These are phyloP conservation scores for Otus scops DNA, from an alignment of 2,797 vertebrate genomes.

Conservation along the genomic window DNA sequence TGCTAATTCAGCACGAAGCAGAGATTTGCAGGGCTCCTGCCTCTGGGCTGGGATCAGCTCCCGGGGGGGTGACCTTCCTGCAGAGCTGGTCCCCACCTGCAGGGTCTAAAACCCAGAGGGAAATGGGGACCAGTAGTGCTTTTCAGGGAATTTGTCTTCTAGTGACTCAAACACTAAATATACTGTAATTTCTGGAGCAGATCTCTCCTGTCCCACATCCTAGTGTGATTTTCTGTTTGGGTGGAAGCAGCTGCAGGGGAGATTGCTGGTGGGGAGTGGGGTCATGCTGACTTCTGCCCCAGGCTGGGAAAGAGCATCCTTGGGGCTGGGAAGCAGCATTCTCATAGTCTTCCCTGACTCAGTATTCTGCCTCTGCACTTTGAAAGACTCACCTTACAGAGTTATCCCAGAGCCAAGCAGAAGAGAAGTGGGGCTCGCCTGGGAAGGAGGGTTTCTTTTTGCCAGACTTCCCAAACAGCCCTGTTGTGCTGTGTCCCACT, in stretches of 20 bases:
- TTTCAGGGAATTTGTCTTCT: background rate
- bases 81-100: background rate
- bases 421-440: background rate
- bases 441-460: background rate
- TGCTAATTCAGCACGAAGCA: background rate
- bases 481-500: rapidly evolving
- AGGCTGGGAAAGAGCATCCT: background rate
- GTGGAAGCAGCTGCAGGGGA: background rate
- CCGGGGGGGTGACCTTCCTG: background rate
- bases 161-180: background rate
- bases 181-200: rapidly evolving
- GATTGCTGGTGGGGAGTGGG: rapidly evolving
- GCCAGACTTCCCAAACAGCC: background rate
- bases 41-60: background rate
- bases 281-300: background rate
- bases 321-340: background rate
- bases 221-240: rapidly evolving
- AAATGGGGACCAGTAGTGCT: background rate
- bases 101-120: background rate
- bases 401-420: background rate
- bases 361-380: background rate
- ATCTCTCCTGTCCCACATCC: background rate
- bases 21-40: background rate
- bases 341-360: rapidly evolving
- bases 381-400: background rate